Evolutionary conservation across 2,797 vertebrate genomes (phyloP).

Genomic region (Amblyopsis hoosieri): DNA sequence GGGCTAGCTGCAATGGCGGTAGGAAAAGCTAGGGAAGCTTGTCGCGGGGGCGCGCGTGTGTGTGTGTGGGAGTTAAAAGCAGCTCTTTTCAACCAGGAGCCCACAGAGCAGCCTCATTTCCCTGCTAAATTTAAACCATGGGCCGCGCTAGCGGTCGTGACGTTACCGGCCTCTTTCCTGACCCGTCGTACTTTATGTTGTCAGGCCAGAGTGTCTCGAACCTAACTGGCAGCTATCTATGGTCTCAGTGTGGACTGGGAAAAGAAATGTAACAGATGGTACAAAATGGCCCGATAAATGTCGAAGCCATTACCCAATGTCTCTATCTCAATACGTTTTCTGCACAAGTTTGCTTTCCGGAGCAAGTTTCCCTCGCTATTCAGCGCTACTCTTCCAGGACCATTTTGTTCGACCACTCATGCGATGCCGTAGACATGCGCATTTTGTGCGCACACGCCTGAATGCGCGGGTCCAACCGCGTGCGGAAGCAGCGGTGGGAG

Average conservation of each 20-base stretch:
- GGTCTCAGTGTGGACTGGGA: conserved; percentile 17
- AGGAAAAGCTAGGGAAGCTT: too few species aligned
- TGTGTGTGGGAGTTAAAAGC: conserved; percentile 54
- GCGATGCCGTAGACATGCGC: conserved; percentile 41
- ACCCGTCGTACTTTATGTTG: conserved; percentile 25
- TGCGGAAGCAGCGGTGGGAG: conserved; percentile 10
- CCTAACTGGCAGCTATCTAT: conserved; percentile 34
- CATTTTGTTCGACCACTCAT: conserved; percentile 71
- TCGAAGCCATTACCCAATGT: conserved; percentile 39
- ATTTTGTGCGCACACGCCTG: not conserved
- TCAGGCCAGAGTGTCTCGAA: conserved; percentile 49
- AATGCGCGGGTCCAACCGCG: not conserved
- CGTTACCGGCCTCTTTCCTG: conserved; percentile 58
- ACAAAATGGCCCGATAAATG: conserved; percentile 24
- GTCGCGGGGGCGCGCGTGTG: not conserved
- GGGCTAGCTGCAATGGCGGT: too few species aligned
- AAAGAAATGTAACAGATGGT: not conserved
- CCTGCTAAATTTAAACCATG: conserved; percentile 76
- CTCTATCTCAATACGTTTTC: conserved; percentile 30
- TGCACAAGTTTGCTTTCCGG: conserved; percentile 34
- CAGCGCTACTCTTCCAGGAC: conserved; percentile 55
- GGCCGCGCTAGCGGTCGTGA: conserved; percentile 58
- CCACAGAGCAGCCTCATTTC: conserved; percentile 73
- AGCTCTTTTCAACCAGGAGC: conserved; percentile 67
- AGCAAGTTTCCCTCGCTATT: conserved; percentile 49